Evolutionary conservation across 2,797 vertebrate species (phyloP).

Genomic region (Tokudaia muenninki): DNA sequence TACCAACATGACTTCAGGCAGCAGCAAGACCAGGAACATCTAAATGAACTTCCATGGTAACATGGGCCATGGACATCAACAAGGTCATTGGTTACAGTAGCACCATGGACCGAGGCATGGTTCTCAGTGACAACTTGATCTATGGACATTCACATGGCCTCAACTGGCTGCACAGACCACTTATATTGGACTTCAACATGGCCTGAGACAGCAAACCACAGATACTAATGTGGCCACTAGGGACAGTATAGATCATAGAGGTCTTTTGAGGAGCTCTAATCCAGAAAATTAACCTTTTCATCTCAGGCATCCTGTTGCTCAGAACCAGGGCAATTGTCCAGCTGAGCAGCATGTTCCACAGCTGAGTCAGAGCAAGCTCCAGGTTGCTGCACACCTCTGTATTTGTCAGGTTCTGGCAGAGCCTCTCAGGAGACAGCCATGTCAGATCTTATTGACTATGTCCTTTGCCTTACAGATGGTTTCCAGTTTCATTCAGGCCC

Average conservation of each 20-base stretch:
- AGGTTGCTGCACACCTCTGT: background rate
- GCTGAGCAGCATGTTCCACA: background rate
- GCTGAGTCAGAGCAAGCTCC: background rate
- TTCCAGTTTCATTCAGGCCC: too few species aligned
- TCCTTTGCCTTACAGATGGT: too few species aligned
- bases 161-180: background rate
- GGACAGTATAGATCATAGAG: background rate
- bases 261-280: background rate
- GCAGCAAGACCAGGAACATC: background rate
- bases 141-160: background rate
- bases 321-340: background rate
- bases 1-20: background rate
- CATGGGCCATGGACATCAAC: background rate
- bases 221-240: background rate
- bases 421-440: too few species aligned
- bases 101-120: background rate
- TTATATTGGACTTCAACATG: background rate
- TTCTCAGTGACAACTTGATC: background rate
- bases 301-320: background rate
- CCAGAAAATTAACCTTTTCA: background rate
- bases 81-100: background rate
- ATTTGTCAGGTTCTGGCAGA: too few species aligned
- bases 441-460: too few species aligned
- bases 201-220: background rate
- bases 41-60: background rate